Evolutionary conservation across 2,113 vertebrate species (phyloP).

Genomic region (Turnix velox): DNA sequence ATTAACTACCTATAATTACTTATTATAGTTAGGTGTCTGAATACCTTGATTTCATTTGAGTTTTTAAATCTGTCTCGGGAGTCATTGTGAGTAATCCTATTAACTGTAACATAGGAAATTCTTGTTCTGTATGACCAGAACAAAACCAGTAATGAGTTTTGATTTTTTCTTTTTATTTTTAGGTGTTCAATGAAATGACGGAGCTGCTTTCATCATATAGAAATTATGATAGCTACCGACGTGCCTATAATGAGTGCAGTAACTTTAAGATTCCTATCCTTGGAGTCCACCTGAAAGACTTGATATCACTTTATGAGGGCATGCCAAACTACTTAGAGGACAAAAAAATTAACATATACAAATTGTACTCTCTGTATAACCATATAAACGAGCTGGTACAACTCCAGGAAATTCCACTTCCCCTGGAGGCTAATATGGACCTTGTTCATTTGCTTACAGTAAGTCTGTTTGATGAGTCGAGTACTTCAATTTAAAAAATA

Average conservation of each 20-base stretch:
- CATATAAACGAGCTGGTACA: constrained; percentile 91
- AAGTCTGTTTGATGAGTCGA: constrained; percentile 17
- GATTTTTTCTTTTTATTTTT: constrained; percentile 13
- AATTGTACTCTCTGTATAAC: constrained; percentile 88
- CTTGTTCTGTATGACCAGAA: not conserved
- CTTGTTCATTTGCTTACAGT: constrained; percentile 93
- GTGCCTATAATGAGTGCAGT: constrained; percentile 82
- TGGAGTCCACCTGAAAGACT: constrained; percentile 93
- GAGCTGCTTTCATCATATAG: constrained; percentile 91
- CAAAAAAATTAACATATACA: constrained; percentile 89
- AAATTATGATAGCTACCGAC: constrained; percentile 93
- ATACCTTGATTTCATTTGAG: not conserved
- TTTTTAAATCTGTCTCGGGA: not conserved
- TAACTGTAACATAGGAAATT: not conserved
- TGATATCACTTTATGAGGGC: constrained; percentile 91
- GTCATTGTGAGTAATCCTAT: not conserved
- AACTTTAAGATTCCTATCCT: constrained; percentile 94
- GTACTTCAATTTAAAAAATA: not conserved
- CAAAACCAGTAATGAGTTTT: not conserved
- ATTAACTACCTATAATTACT: not conserved
- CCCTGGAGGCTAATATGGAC: constrained; percentile 92
- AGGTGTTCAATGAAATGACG: constrained; percentile 95
- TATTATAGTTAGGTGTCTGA: not conserved
- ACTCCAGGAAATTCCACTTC: constrained; percentile 87
- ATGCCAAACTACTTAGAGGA: constrained; percentile 91